Evolutionary conservation across 2,888 invertebrate species (phyloP), one percentile per base, ranked within the genome.

Genomic region (Agrypnus murinus): DNA sequence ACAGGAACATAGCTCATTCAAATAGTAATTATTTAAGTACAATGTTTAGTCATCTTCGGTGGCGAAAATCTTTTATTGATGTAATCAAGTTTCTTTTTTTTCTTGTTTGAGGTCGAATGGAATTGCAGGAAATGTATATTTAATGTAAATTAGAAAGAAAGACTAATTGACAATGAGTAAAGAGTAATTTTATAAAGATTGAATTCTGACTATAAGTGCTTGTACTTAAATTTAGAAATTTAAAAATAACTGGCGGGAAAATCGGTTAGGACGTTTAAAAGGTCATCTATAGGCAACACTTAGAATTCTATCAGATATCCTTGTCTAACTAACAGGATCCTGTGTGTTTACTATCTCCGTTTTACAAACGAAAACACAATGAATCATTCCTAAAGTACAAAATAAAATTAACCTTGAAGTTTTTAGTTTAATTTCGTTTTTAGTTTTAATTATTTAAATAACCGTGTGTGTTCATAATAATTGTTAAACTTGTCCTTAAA

Each of bases 381-480:
- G 64, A 64, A 40, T 64, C 64, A 55, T 43, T 15, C 12, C 34
- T 14, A 34, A 34, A 17, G n/a, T 43, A 17, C 36, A 55, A 50
- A 48, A 48, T 38, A 38, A 64, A 64, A n/a, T 14, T 64, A 64
- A 64, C 64, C 64, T 64, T 64, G 64, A 55, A 64, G 31, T 25
- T 63, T 25, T 32, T 53, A 48, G 19, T n/a, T 19, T 48, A 19
- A 19, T 25, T 48, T n/a, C 19, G 1, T 48, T 9, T 12, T 48
- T 48, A 5, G n/a, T 14, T 14, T 5, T 43, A 43, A 43, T 43
- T 7, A 43, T 34, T 55, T 15, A 15, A 55, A 55, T 15, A 15
- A 55, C 15, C 7, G 43, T 31, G 15, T 46, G 25, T 25, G 25
- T 25, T 25, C 25, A 7, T 15, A 48, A 25, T 12, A 10, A 25